Base-by-base conservation (phyloP, 2,888 invertebrate genomes). In the Abrostola tripartita region DNA sequence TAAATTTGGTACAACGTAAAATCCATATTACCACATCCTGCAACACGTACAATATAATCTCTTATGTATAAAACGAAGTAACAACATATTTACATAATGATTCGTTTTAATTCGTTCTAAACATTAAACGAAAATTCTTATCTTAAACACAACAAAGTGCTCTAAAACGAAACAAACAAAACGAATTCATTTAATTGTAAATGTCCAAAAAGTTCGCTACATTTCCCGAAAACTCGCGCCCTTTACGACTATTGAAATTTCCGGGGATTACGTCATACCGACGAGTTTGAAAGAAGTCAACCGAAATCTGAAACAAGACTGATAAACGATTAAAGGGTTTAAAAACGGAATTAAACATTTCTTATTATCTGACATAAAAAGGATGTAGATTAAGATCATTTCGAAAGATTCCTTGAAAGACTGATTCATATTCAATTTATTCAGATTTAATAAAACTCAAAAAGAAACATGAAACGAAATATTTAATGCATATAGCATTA, bases 241-340 rank as follows among this genome's bases (percentile, higher is more conserved):
- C 71, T 64, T 63, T 49, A 63, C 61, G 47, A 61, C 61, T 41
- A 74, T 76, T 68, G 76, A 56, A 72, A 76, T 72, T 68, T 75
- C 57, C 76, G 71, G 59, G 63, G 56, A 72, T 68, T 72, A 61
- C 56, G 51, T 59, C 68, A 68, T 61, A 54, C 52, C 52, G 38
- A 38, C 1, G 53, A 71, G 67, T 76, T 71, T 67, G 52, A 51
- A 67, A 62, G 55, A 70, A 65, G 58, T 65, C 58, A 75, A 75
- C 58, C 49, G 51, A 75, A 65, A 75, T 71, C 53, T 66, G 61
- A 56, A 49, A 56, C 71, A 62, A 66, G 11, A 8, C 49, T 52
- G 59, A 14, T 69, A 74, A 65, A 60, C 37, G 42, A 51, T 59
- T 51, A 52, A 57, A 60, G 57, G 37, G 51, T 47, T 71, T 56